Percentiles rank a stretch among this genome's conserved stretches.
Conservation (phyloP, 1,140 invertebrate genomes). For the Drosophila ercepeae region DNA sequence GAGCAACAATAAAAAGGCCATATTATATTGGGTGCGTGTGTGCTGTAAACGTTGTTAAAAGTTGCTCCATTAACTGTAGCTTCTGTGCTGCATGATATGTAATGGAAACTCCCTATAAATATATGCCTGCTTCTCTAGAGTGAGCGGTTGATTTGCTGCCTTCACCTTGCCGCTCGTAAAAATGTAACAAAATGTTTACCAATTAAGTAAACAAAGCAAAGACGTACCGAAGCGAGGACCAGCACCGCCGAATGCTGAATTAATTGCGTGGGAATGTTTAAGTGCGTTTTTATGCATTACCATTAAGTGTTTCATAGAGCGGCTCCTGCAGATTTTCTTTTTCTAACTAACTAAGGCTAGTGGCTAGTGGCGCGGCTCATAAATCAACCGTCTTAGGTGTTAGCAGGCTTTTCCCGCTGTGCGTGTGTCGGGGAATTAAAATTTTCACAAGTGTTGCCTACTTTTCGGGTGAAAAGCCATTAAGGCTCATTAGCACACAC, state of each 20-base stretch:
- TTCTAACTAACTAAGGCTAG: neutral
- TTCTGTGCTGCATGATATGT: neutral
- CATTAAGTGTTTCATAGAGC: constrained; percentile 67
- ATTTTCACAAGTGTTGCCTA: constrained; percentile 74
- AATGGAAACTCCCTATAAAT: neutral
- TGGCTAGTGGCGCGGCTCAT: constrained; percentile 40
- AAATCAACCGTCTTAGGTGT: constrained; percentile 71
- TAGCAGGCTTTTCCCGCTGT: constrained; percentile 34
- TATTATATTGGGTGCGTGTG: constrained; percentile 60
- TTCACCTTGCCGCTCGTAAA: constrained; percentile 76
- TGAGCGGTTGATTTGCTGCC: constrained; percentile 41
- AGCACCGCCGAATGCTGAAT: constrained; percentile 60
- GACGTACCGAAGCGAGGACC: neutral
- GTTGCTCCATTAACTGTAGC: constrained; percentile 56
- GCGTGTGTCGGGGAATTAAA: constrained; percentile 64
- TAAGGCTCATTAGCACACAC: constrained; percentile 66
- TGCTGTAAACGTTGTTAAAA: constrained; percentile 52
- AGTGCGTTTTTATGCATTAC: constrained; percentile 81
- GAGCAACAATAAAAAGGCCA: constrained; percentile 71
- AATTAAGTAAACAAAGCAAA: constrained; percentile 75
- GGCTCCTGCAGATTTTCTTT: constrained; percentile 11
- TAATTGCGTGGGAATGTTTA: constrained; percentile 79
- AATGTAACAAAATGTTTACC: constrained; percentile 80
- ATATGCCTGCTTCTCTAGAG: neutral
- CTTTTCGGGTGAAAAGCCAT: constrained; percentile 58